These are phyloP conservation scores for Coenonympha glycerion DNA, from an alignment of 2,888 invertebrate genomes.

Conservation along the genomic window DNA sequence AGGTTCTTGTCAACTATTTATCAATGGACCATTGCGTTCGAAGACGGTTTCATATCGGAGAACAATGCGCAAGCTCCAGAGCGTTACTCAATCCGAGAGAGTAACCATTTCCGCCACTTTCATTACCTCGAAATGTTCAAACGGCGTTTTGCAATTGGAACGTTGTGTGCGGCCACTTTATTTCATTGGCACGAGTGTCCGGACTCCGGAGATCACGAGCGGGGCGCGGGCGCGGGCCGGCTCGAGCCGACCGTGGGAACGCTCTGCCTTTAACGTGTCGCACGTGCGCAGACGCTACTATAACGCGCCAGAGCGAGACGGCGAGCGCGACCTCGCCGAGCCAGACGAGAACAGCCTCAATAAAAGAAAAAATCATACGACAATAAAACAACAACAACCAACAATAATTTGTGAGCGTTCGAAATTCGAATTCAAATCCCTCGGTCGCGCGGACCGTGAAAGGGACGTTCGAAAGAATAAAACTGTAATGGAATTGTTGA, in stretches of 20 bases:
- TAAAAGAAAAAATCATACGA: slow-evolving; percentile 41
- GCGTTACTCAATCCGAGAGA: slow-evolving; percentile 35
- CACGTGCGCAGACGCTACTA: slow-evolving; percentile 71
- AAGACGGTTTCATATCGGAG: slow-evolving; percentile 15
- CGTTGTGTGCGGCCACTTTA: slow-evolving; percentile 69
- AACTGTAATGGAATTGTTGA: slow-evolving; percentile 65
- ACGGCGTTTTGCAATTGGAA: slow-evolving; percentile 68
- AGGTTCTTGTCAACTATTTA: slow-evolving; percentile 20
- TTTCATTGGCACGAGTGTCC: slow-evolving; percentile 68
- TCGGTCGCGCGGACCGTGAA: slow-evolving; percentile 47
- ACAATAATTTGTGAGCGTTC: slow-evolving; percentile 72
- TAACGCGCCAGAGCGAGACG: slow-evolving; percentile 49
- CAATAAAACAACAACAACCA: slow-evolving; percentile 64
- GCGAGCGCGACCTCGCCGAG: slow-evolving; percentile 24
- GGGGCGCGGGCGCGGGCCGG: slow-evolving; percentile 28
- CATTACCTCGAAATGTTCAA: slow-evolving; percentile 50
- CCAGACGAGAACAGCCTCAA: slow-evolving; percentile 29
- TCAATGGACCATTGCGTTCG: slow-evolving; percentile 18
- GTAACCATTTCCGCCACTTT: slow-evolving; percentile 57
- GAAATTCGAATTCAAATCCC: slow-evolving; percentile 41
- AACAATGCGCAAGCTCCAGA: slow-evolving; percentile 26
- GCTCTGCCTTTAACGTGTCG: slow-evolving; percentile 74
- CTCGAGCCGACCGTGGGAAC: slow-evolving; percentile 72
- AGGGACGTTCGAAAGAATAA: slow-evolving; percentile 61
- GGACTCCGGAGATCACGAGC: slow-evolving; percentile 58